Base-by-base conservation (phyloP, 2,797 vertebrate species). In the Coendou prehensilis region DNA sequence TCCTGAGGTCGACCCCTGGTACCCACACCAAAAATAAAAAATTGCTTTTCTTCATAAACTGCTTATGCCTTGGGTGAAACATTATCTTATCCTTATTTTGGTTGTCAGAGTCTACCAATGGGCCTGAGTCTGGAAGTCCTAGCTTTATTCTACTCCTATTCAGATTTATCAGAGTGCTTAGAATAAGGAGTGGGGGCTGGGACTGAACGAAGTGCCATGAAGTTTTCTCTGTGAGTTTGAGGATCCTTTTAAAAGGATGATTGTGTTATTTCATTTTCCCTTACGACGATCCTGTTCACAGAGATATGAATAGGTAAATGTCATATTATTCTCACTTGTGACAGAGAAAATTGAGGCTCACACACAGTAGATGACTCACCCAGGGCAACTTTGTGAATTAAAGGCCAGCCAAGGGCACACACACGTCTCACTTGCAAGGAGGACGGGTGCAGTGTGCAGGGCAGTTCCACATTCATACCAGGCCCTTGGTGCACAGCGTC, bases 371-470 rank as follows among this genome's bases (percentile, higher is more conserved):
- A 11, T 15, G 26, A 9, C 59, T 71, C 41, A 11, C 45, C 59
- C 28, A 73, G 28, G 23, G 54, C 14, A 14, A n/a, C 52, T 50
- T 13, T 73, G 67, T 26, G 28, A 88, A 71, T 71, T 17, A 41
- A n/a, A 37, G 89, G 47, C 18, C 28, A 59, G n/a, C 52, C 20
- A 78, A 56, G 61, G 9, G 5, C 20, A 11, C 6, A 0, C 1
- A 4, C 11, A 4, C 37, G 37, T 52, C 23, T 63, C 6, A 2
- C 45, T 71, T 18, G 47, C 3, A 2, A 13, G 41, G 57, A 76
- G 59, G 45, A 6, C 9, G 9, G 37, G 33, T 23, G 0, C 20
- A 20, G 15, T 28, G 2, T 20, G 33, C 15, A 0, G 20, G 37
- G 56, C 47, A 5, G 4, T 4, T 30, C 13, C 18, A 9, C 18